Base-by-base conservation (phyloP, 2,797 vertebrate genomes). In the Orestias chungarensis region DNA sequence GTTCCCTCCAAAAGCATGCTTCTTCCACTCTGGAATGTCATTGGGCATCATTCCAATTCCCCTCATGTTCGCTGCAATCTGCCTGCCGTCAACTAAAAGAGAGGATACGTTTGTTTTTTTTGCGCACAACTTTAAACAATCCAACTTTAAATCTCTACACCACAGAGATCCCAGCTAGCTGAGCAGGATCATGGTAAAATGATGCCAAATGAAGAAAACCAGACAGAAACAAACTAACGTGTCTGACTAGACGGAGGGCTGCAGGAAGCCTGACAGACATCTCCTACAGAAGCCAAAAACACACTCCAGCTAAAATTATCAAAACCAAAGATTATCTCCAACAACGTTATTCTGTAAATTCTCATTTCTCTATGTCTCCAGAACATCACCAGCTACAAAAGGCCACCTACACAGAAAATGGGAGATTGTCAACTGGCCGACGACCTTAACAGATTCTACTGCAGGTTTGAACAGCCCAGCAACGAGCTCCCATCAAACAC, bases 11-110 rank as follows among this genome's bases (percentile, higher is more conserved):
- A 99, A 99, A 0, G 98, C 98, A 40, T 99, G 97, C 76, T 98
- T 99, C 94, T 99, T 99, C 98, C 98, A 99, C 89, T 99, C 98
- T 0, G 98, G 98, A 88, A 99, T 99, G 88, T 99, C 97, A 0
- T 96, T 98, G 69, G 97, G 97, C 98, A 99, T 99, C 97, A 99
- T 98, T 74, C 97, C 97, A 73, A 99, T 99, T 42, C 97, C 98
- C 70, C 98, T 88, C 97, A 99, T 99, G 90, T 99, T 99, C 74
- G 97, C 98, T 17, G 98, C 98, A 62, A 99, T 99, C 94, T 99
- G 97, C 78, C 97, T 94, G 27, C 98, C 98, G 46, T 99, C 98
- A 73, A 83, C 98, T 99, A 81, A 0, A 42, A 55, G 25, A 42
- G 46, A 74, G 40, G 38, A 64, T 25, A 25, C n/a, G n/a, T 0